Evolutionary conservation across 2,888 invertebrate species (phyloP).

Genomic region (Thymelicus acteon): DNA sequence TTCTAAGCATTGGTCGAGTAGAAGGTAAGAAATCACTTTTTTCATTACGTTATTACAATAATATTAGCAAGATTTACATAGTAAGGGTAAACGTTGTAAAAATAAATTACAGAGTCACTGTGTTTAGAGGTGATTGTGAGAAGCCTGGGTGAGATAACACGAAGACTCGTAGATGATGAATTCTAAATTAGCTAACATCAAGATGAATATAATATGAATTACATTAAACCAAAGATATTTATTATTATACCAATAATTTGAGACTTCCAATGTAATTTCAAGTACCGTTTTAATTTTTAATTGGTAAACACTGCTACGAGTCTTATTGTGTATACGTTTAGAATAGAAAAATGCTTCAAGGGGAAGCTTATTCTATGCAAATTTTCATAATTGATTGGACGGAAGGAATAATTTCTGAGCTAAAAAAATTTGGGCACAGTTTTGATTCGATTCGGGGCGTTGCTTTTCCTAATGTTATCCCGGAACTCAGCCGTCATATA

Average conservation of each 20-base stretch:
- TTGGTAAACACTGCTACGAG: conserved; percentile 22
- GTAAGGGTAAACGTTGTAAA: conserved; percentile 38
- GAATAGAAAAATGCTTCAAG: conserved; percentile 59
- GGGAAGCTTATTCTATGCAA: conserved; percentile 72
- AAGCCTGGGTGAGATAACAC: conserved; percentile 34
- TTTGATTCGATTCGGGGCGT: conserved; percentile 54
- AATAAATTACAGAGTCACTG: conserved; percentile 42
- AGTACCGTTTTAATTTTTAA: background rate
- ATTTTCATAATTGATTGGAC: conserved; percentile 71
- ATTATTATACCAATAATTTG: background rate
- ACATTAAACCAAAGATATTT: background rate
- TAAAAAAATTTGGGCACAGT: conserved; percentile 54
- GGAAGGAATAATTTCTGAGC: conserved; percentile 79
- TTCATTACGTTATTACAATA: conserved; percentile 15
- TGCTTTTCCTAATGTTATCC: conserved; percentile 48
- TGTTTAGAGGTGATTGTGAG: conserved; percentile 41
- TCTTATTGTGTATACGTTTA: conserved; percentile 42
- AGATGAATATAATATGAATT: background rate
- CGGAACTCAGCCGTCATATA: conserved; percentile 55
- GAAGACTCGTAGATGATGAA: background rate
- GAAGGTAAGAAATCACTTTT: conserved; percentile 60
- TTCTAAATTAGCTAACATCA: background rate
- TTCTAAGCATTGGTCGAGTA: conserved; percentile 81
- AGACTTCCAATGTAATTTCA: background rate
- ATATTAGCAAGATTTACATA: conserved; percentile 36